Evolutionary conservation across 2,797 vertebrate species (phyloP), one percentile per base, ranked within the genome.

Genomic region (Pseudotriccus pelzelni): DNA sequence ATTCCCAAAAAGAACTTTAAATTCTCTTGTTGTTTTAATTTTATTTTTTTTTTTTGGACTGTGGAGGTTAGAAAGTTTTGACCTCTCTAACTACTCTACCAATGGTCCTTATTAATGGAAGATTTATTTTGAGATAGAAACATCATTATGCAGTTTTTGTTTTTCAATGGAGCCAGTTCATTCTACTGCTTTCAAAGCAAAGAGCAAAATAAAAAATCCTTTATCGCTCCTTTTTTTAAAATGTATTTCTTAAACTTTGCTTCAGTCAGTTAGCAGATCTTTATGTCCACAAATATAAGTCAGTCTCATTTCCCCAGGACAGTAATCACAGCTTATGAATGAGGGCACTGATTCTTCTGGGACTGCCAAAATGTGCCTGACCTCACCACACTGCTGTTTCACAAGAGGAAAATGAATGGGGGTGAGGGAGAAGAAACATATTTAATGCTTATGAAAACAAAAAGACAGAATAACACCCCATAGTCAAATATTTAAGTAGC

Each of bases 1-100:
- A 73, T 93, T 94, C 80, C 92, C 77, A 64, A 94, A 97, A 96
- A 89, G 94, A 96, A 62, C 81, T 94, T 97, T 93, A 97, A 93
- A 95, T 96, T 95, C 87, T 90, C 72, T 41, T 95, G 75, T 94
- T 94, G 74, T 93, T 96, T 91, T 93, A 82, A 75, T 95, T 81
- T 60, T 67, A 50, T 84, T 76, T 39, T 41, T 39, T 41, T 81
- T 74, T 84, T 95, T 90, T 79, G 5, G 53, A 47, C 74, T 85
- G 37, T 37, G 11, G 85, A 81, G 89, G 95, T 85, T 95, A 89
- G 76, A 89, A 90, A 93, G 53, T 82, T 95, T 86, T 94, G 89
- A 78, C 94, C 90, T 90, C 34, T 90, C 80, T 93, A 90, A 93
- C 85, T 84, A 25, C 36, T 50, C 32, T 86, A 86, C 59, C 59